A percentile compares a stretch with the other conserved stretches of the same genome.
Evolutionary conservation across 2,113 vertebrate species (phyloP).

Genomic region (Podilymbus podiceps): DNA sequence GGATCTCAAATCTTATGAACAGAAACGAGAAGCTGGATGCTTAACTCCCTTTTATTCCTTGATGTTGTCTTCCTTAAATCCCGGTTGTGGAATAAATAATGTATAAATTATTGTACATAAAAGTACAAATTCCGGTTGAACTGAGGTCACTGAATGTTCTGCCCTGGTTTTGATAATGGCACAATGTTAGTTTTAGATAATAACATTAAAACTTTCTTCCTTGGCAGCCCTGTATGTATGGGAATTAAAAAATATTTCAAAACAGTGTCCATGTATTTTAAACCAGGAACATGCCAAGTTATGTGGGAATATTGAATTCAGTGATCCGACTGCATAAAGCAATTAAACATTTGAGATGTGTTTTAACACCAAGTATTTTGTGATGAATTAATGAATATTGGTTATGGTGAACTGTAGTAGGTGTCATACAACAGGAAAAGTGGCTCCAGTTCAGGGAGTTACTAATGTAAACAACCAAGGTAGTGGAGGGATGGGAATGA

Average conservation of each 20-base stretch:
- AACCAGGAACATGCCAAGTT: background rate
- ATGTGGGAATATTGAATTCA: background rate
- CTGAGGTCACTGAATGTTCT: background rate
- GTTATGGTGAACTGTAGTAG: background rate
- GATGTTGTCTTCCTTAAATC: background rate
- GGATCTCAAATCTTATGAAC: background rate
- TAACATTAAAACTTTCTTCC: background rate
- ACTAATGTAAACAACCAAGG: background rate
- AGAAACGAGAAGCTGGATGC: background rate
- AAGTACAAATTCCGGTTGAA: background rate
- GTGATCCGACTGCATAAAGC: background rate
- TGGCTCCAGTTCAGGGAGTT: background rate
- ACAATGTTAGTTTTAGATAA: background rate
- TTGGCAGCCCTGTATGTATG: background rate
- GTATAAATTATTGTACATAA: background rate
- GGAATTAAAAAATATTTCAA: background rate
- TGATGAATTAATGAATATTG: background rate
- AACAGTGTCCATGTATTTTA: background rate
- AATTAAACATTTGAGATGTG: background rate
- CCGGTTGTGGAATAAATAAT: constrained; percentile 2
- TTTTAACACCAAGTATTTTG: background rate
- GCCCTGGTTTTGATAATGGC: background rate
- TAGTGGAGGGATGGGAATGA: background rate
- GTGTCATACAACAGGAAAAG: background rate
- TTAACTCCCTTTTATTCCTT: constrained; percentile 1